phyloP scores from a whole-genome alignment of 2,113 vertebrate species.

The Vulpes vulpes region DNA sequence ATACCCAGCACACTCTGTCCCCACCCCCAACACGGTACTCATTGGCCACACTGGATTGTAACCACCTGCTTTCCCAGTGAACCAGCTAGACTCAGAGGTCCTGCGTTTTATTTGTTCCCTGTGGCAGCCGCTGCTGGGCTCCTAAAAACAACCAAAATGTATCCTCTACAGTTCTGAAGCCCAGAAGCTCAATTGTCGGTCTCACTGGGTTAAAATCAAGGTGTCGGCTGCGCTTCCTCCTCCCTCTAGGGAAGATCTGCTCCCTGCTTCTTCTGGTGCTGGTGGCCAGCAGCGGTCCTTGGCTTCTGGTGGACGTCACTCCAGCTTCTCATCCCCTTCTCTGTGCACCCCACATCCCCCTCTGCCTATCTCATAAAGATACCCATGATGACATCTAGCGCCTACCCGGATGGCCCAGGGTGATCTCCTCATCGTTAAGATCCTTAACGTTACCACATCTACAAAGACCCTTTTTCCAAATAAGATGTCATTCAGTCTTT shows the following conservation, averaged over 20 bases:
- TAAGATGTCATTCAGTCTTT: accelerated
- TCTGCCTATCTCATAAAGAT: too few species aligned
- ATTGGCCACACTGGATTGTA: background rate
- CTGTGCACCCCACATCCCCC: too few species aligned
- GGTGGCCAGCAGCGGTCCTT: background rate
- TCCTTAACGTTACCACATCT: background rate
- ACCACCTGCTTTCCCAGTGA: background rate
- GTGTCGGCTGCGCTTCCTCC: background rate
- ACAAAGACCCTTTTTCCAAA: background rate
- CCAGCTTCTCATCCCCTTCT: background rate
- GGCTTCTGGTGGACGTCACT: too few species aligned
- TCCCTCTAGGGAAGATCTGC: background rate
- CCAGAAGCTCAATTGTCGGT: background rate
- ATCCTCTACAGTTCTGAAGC: background rate
- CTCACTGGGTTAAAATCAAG: background rate
- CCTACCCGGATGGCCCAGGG: background rate
- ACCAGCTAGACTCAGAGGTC: accelerated
- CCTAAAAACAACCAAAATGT: background rate
- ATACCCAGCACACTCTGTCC: background rate
- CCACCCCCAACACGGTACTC: background rate
- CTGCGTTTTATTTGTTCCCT: background rate
- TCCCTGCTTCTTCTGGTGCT: background rate
- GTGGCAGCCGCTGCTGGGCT: accelerated
- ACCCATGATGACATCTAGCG: accelerated
- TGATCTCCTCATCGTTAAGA: background rate